Base-by-base conservation (phyloP, 2,113 vertebrate species). In the Otocyon megalotis region DNA sequence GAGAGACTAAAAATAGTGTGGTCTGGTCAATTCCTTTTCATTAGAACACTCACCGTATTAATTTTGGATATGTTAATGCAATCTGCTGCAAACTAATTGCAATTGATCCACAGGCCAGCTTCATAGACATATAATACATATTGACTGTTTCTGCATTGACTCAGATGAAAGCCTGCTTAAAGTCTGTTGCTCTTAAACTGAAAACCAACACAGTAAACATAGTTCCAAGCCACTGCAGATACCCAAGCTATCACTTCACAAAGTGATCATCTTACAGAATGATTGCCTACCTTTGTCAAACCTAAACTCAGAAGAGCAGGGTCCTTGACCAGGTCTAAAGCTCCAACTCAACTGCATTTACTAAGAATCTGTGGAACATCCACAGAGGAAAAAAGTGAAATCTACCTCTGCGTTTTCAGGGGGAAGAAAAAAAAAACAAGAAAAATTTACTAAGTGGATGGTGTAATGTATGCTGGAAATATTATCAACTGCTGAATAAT, bases 61-160 rank as follows among this genome's bases (percentile, higher is more conserved):
- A 97, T 97, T 97, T 87, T 92, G 67, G 96, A 87, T 97, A 98
- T 94, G 96, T 81, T 98, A 97, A 98, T 97, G 94, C 65, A 97
- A 96, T 80, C 90, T 97, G 77, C 95, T 97, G 63, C 92, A 96
- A 96, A 98, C 72, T 98, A 98, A 98, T 79, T 97, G 97, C 80
- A 92, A 98, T 93, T 97, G 96, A 97, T 97, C 94, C 50, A 86
- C 26, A 88, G 63, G 56, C 83, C 77, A 94, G 85, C 62, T 95
- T 93, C 91, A 93, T 3, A 90, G 92, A 85, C 85, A 85, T 50
- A 79, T 86, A 95, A 97, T 84, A 96, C 77, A 80, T 86, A 98
- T 63, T 79, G 93, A 97, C 84, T 32, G 28, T 20, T 94, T 92
- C 74, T 76, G 88, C 35, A 67, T 0, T 89, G 93, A 92, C 72